A percentile compares a stretch with the other conserved stretches of the same genome.
Conservation (phyloP, 2,888 invertebrate species). For the Orchesella flavescens region DNA sequence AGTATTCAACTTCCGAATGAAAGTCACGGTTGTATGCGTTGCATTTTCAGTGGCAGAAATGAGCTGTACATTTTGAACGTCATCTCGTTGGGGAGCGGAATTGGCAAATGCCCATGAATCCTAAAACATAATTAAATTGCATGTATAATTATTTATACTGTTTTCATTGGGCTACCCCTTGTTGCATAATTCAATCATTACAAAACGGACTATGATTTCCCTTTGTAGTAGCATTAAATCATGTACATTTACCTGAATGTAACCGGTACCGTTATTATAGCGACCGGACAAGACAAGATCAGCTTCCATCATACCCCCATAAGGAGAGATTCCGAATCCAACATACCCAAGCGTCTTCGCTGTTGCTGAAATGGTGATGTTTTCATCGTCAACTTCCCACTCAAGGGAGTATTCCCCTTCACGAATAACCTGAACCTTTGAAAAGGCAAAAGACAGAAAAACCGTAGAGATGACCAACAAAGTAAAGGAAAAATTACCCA, state of each 20-base stretch:
- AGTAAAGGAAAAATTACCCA: neutral
- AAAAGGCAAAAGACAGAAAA: neutral
- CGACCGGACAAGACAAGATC: slow-evolving; percentile 27
- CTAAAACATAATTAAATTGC: neutral
- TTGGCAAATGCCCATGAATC: slow-evolving; percentile 39
- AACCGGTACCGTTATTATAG: slow-evolving; percentile 9
- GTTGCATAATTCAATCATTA: no score
- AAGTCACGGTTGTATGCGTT: slow-evolving; percentile 33
- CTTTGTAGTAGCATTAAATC: no score
- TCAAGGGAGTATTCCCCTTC: slow-evolving; percentile 32
- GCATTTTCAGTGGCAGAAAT: slow-evolving; percentile 34
- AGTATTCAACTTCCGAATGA: slow-evolving; percentile 22
- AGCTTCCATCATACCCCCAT: slow-evolving; percentile 38
- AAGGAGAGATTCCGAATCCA: slow-evolving; percentile 40
- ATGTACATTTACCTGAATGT: slow-evolving; percentile 29
- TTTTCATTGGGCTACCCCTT: no score
- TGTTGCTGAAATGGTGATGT: slow-evolving; percentile 21
- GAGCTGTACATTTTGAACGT: slow-evolving; percentile 12
- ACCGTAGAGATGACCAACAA: neutral
- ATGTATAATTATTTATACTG: no score
- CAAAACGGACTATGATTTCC: no score
- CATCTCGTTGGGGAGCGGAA: slow-evolving; percentile 9
- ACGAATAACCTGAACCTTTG: neutral
- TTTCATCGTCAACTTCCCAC: slow-evolving; percentile 14
- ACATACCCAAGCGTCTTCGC: slow-evolving; percentile 32